Evolutionary conservation across 2,113 vertebrate genomes (phyloP), one percentile per base, ranked within the genome.

Genomic region (Microcebus griseorufus): DNA sequence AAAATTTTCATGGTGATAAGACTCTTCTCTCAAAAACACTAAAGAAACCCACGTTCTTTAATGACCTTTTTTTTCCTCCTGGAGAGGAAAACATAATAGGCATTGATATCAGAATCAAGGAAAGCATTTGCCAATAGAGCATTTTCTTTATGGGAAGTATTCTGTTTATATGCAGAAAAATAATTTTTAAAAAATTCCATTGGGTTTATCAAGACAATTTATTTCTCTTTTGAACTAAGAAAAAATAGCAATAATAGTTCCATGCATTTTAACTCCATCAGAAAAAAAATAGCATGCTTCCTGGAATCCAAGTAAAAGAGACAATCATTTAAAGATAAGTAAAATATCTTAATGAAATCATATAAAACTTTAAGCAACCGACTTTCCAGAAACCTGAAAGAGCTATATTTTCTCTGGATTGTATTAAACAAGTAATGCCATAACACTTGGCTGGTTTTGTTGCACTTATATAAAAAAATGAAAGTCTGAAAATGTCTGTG

Each of bases 341-440:
- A 93, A 96, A 92, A 60, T 84, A 97, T 85, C 55, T 91, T 96
- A 97, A 89, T 88, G 48, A 98, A 98, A 98, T 84, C 80, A 94
- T 97, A 96, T 55, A 70, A 60, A 95, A 70, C 96, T 97, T 95
- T 98, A 34, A 90, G 96, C 93, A 72, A 72, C 22, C 97, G 97
- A 96, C 86, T 94, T 96, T 95, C 80, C 23, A 90, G 95, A 18
- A 94, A 75, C 34, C 95, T 98, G 69, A 92, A 84, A 76, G 89
- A 96, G 90, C 55, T 80, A 27, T 91, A 2, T 69, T 39, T 0
- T 58, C 14, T 80, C 32, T 69, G 48, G n/a, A 73, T 75, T 83
- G 12, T 80, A 51, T 69, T 1, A 22, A 62, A 39, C 18, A 9
- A 88, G 2, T 55, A 37, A 93, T 64, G 75, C 94, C 67, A 65